phyloP scores from a whole-genome alignment of 2,113 vertebrate species.

The Etia nguti region DNA sequence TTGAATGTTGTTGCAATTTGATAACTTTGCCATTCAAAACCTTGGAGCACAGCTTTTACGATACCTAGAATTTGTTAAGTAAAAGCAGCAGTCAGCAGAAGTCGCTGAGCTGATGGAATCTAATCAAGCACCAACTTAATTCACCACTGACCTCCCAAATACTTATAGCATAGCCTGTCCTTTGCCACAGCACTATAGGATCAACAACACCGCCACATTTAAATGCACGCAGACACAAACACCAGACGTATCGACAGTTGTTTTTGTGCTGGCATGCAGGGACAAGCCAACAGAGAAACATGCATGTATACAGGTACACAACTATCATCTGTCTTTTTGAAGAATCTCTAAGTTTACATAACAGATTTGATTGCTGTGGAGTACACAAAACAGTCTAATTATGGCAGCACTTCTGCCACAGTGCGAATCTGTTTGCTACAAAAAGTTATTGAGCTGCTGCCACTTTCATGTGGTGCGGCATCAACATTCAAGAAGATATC shows the following conservation, averaged over 20 bases:
- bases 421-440: constrained; percentile 40
- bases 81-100: neutral
- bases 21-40: neutral
- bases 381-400: constrained; percentile 40
- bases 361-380: constrained; percentile 48
- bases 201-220: neutral
- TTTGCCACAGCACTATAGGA: neutral
- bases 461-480: constrained; percentile 54
- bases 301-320: constrained; percentile 10
- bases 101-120: neutral
- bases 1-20: neutral
- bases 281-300: neutral
- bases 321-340: constrained; percentile 3
- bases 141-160: constrained; percentile 31
- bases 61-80: neutral
- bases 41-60: neutral
- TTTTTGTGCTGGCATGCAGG: neutral
- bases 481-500: constrained; percentile 56
- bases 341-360: constrained; percentile 52
- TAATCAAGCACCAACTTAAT: neutral
- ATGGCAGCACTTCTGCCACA: constrained; percentile 53
- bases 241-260: neutral
- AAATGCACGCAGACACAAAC: neutral
- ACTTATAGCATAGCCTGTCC: neutral
- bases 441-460: constrained; percentile 50